Base-by-base conservation (phyloP, 64 coral and sea anemone genomes). In the Pocillopora damicornis region DNA sequence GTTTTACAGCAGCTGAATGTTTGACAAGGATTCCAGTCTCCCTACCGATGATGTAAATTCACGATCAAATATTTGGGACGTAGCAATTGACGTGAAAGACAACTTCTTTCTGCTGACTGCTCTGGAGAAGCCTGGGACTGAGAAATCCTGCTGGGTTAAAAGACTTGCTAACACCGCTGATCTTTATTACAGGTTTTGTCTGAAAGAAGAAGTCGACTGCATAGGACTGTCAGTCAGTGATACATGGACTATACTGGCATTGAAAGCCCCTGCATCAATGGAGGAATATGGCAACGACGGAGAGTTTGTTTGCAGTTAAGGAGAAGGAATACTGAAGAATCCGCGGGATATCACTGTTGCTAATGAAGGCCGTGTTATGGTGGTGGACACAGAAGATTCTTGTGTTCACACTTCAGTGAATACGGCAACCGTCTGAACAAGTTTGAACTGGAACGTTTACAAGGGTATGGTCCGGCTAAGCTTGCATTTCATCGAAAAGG, bases 1-100 rank as follows among this genome's bases (percentile, higher is more conserved):
- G 1, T 91, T 91, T 76, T 45, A 66, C 74, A 86, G n/a, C n/a
- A 78, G n/a, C n/a, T 81, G 89, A 13, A 78, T 78, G 20, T 91
- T 91, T 60, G 20, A 79, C 0, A 6, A 63, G 2, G 11, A 38
- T 9, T 37, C 86, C 4, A 42, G 58, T 58, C 63, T 2, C 35
- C 80, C 75, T 2, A 75, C 23, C 9, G 56, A 75, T 13, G 65
- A 37, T 20, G 34, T 20, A 74, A 81, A 37, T 23, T 56, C 62
- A 37, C 20, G 51, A 10, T 37, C 30, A n/a, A n/a, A 37, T 30
- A 66, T 78, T 16, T 5, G 16, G 4, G 74, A 15, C 34, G 75
- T 91, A 60, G 82, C 75, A 9, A 79, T 81, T 25, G 89, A 91
- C 36, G 2, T 16, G 60, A 17, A 91, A 0, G 89, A 91, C 14